Base-by-base conservation (phyloP, 2,113 vertebrate species). In the Chiloscyllium plagiosum region DNA sequence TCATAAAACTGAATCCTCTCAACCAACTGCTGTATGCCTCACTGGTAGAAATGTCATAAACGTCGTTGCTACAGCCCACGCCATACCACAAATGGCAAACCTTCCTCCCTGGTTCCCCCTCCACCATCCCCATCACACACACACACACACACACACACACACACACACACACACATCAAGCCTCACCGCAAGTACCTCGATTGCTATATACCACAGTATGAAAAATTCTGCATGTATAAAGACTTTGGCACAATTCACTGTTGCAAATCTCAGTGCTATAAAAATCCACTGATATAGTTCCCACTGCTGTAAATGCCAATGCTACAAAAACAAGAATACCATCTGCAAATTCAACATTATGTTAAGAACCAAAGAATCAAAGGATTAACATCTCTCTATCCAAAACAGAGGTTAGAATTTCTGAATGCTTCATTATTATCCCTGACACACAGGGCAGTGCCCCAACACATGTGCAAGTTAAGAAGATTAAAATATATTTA, bases 401-500 rank as follows among this genome's bases (percentile, higher is more conserved):
- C 89, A 93, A 37, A 93, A 93, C 61, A 24, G 33, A 93, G 33
- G 89, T 93, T 93, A 22, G 89, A 93, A 93, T 93, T 93, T 93
- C 61, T 93, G 61, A 65, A 93, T 90, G 5, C 87, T 61, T 61
- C 52, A 89, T 66, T 92, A 66, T 92, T 92, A 37, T 92, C 89
- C 56, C 29, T 92, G 89, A 66, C 56, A 66, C 37, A 61, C 61
- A 37, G 17, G 87, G 61, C 89, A 93, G 89, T 93, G 61, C 89
- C 61, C 61, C 61, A 66, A 19, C 89, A 93, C 89, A 93, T 65
- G 29, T 61, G 56, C 87, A 93, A 93, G 61, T 68, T 93, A 68
- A 93, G 87, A 92, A 92, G 89, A 68, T 93, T 93, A 37, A 92
- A 93, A 66, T 93, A 66, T 37, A 93, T 93, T 68, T 93, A 22